These are phyloP conservation scores for honey bee (Apis mellifera) DNA, from an alignment of 1,140 invertebrate species.

Conservation along the genomic window Amel_HAv3.1 CM009935.2:7578001-7578500, in stretches of 20 bases:
- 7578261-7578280: slow-evolving; percentile 64
- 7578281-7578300: slow-evolving; percentile 53
- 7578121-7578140: slow-evolving; percentile 55
- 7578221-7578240: slow-evolving; percentile 10
- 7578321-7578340: slow-evolving; percentile 53
- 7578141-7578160: slow-evolving; percentile 31
- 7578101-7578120: slow-evolving; percentile 38
- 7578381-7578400: slow-evolving; percentile 64
- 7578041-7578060: background rate
- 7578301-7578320: slow-evolving; percentile 60
- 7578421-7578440: slow-evolving; percentile 62
- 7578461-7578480: slow-evolving; percentile 55
- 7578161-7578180: too few relatives aligned
- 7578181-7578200: too few relatives aligned
- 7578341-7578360: background rate
- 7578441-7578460: slow-evolving; percentile 67
- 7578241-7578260: slow-evolving; percentile 34
- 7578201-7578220: background rate
- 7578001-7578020: slow-evolving; percentile 27
- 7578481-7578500: slow-evolving; percentile 63
- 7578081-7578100: slow-evolving; percentile 21
- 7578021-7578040: slow-evolving; percentile 11
- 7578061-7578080: background rate
- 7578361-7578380: background rate
- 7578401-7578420: slow-evolving; percentile 49